These are phyloP conservation scores for Dolichomitus sp. DNA, from an alignment of 2,888 invertebrate species.

Conservation along the genomic window DNA sequence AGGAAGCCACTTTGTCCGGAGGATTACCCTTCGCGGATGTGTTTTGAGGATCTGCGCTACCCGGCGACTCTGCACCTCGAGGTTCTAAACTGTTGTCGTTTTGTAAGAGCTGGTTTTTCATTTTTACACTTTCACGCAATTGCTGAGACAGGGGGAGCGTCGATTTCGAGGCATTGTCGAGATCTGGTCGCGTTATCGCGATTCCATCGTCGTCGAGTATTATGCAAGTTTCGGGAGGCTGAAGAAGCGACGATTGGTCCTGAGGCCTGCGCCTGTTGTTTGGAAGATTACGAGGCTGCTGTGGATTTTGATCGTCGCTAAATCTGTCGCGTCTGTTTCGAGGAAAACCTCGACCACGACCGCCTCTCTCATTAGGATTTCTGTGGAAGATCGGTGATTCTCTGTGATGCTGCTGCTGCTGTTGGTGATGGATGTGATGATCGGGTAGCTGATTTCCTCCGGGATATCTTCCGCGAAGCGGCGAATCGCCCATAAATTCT, in stretches of 20 bases:
- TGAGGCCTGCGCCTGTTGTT: constrained; percentile 71
- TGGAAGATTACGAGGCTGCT: constrained; percentile 69
- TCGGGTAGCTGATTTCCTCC: constrained; percentile 54
- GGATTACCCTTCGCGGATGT: not conserved
- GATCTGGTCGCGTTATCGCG: constrained; percentile 74
- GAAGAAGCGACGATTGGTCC: constrained; percentile 59
- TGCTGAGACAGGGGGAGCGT: constrained; percentile 13
- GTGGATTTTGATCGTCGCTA: constrained; percentile 75
- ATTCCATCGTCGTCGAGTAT: constrained; percentile 78
- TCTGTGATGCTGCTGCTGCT: constrained; percentile 72
- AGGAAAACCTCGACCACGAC: constrained; percentile 77
- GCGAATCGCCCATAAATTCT: constrained; percentile 75
- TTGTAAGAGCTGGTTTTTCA: not conserved
- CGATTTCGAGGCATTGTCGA: constrained; percentile 59
- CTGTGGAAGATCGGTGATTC: constrained; percentile 76
- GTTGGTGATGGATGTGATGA: constrained; percentile 64
- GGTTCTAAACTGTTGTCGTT: not conserved
- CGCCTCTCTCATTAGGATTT: constrained; percentile 72
- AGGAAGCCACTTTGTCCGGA: not conserved
- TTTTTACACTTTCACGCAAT: not conserved
- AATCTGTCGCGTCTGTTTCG: constrained; percentile 78
- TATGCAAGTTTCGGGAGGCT: constrained; percentile 77
- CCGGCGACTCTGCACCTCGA: not conserved
- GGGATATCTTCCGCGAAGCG: constrained; percentile 73
- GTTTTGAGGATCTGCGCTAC: not conserved